Evolutionary conservation across 2,888 invertebrate genomes (phyloP).

Genomic region (Eupeodes luniger): DNA sequence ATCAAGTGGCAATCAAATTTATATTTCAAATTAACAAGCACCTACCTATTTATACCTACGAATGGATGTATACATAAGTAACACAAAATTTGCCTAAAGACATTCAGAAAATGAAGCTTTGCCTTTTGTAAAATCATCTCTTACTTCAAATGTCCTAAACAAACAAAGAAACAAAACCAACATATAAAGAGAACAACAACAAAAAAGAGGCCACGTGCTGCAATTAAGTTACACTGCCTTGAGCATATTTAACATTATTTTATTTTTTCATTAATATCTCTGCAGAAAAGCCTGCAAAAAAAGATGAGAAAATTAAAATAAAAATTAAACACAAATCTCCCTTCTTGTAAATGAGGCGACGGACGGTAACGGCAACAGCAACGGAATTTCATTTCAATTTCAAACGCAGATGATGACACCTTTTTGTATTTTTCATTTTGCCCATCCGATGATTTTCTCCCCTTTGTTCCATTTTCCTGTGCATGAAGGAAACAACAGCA

Average conservation of each 20-base stretch:
- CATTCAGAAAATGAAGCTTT: neutral
- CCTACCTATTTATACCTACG: no score
- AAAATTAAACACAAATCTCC: slow-evolving; percentile 5
- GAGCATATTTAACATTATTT: slow-evolving; percentile 16
- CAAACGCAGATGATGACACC: slow-evolving; percentile 38
- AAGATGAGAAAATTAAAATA: slow-evolving; percentile 17
- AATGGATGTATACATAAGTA: no score
- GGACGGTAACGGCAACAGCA: neutral
- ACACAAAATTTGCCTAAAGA: neutral
- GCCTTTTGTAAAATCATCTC: no score
- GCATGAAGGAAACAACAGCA: neutral
- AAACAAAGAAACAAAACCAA: neutral
- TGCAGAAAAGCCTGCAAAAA: neutral
- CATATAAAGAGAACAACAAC: no score
- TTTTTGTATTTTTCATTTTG: neutral
- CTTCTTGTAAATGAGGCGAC: neutral
- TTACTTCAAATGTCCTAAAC: neutral
- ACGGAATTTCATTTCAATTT: slow-evolving; percentile 37
- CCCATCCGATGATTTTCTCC: slow-evolving; percentile 33
- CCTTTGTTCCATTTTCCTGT: slow-evolving; percentile 35
- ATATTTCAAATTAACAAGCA: no score
- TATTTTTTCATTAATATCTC: no score
- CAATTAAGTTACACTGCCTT: slow-evolving; percentile 26
- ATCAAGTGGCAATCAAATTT: neutral
- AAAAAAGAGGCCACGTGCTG: slow-evolving; percentile 15